Evolutionary conservation across 35 echinoderm and acorn worm genomes (phyloP), one percentile per base, ranked within the genome.

Genomic region (Amphiura filiformis): DNA sequence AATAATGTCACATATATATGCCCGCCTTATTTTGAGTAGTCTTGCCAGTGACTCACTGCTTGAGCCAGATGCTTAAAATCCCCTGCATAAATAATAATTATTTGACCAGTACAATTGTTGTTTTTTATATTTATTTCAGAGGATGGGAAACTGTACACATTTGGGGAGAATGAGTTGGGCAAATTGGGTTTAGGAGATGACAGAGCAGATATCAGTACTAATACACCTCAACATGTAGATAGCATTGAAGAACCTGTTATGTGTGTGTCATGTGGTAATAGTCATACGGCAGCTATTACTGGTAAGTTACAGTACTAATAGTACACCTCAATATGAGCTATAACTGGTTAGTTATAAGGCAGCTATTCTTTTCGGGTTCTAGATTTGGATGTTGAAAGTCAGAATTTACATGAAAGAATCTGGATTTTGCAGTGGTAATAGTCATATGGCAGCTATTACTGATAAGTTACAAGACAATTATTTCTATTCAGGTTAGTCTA

Each of bases 121-220:
- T 0, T 82, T 81, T 14, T 0, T n/a, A n/a, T 64, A 75, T 76
- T n/a, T 28, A 31, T 39, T 90, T 36, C 84, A 97, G 91, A 91
- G 65, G 95, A 97, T 70, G 92, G 92, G n/a, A 93, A 91, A 65
- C 75, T 97, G 0, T 97, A 88, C 77, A 97, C 95, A 38, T n/a
- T n/a, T 88, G 95, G 91, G 36, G 91, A 97, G 38, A 93, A 90
- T 40, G 95, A 97, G 42, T 56, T 86, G 36, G 95, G n/a, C n/a
- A 97, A 97, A 80, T 87, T 97, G 30, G 95, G 95, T 57, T 80
- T 97, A 35, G 78, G 84, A n/a, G 91, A 93, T 34, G 85, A 86
- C 40, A 39, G 41, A 37, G 28, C 79, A 38, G 82, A 57, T 36
- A 39, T 80, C 37, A 88, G 84, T 52, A 93, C 70, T 49, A 76